phyloP scores from a whole-genome alignment of 2,797 vertebrate species.

The Pseudocheirus occidentalis region DNA sequence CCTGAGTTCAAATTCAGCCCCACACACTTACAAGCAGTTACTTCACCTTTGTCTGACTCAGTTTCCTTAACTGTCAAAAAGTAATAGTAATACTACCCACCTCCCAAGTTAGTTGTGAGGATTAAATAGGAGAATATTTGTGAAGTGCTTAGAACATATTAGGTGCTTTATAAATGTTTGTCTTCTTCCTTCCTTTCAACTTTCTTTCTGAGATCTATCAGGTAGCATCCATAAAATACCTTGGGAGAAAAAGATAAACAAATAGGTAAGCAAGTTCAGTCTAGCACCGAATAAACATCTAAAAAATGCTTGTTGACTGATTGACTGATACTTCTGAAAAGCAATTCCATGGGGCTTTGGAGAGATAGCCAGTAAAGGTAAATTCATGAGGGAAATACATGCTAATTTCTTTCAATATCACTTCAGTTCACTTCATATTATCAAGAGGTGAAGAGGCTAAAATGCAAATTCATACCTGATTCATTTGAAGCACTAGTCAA shows the following conservation, averaged over 20 bases:
- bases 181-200: neutral
- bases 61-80: neutral
- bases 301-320: neutral
- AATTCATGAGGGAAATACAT: neutral
- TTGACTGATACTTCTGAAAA: neutral
- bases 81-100: neutral
- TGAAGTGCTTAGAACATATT: neutral
- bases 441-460: neutral
- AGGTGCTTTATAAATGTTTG: neutral
- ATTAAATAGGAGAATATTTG: neutral
- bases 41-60: neutral
- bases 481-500: neutral
- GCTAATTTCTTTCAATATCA: neutral
- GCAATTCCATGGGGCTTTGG: neutral
- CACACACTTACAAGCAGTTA: neutral
- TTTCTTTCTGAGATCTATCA: neutral
- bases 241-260: constrained; percentile 9
- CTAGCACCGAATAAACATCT: neutral
- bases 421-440: constrained; percentile 1
- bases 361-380: neutral
- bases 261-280: neutral
- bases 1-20: neutral
- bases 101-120: neutral
- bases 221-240: neutral
- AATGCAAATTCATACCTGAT: neutral